A percentile compares a stretch with the other conserved stretches of the same genome.
These are phyloP conservation scores for Calephelis perditalis DNA, from an alignment of 2,888 invertebrate genomes.

Conservation along the genomic window DNA sequence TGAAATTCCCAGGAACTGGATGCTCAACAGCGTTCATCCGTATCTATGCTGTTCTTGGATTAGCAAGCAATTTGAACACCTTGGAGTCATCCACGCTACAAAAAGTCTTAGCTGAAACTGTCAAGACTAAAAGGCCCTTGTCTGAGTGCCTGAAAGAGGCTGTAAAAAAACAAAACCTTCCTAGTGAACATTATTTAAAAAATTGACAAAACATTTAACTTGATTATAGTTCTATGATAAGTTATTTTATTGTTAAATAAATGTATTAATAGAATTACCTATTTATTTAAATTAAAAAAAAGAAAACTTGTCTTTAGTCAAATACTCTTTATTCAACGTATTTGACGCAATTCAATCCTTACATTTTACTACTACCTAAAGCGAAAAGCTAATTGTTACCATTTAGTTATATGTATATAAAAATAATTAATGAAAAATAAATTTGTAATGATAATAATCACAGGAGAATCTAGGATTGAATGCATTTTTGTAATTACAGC, in stretches of 20 bases:
- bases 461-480: too few species aligned
- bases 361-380: too few species aligned
- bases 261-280: not conserved
- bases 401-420: too few species aligned
- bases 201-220: constrained; percentile 19
- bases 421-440: too few species aligned
- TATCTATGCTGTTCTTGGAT: constrained; percentile 82
- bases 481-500: too few species aligned
- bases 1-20: constrained; percentile 66
- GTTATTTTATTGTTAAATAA: constrained; percentile 14
- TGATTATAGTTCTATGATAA: constrained; percentile 18
- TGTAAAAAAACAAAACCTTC: constrained; percentile 50
- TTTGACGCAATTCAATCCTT: too few species aligned
- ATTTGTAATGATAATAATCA: too few species aligned
- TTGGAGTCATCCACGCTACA: constrained; percentile 80
- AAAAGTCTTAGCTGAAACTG: constrained; percentile 78
- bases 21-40: constrained; percentile 83
- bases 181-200: constrained; percentile 69
- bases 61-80: constrained; percentile 81
- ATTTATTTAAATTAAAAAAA: constrained; percentile 5
- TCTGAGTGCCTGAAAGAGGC: constrained; percentile 76
- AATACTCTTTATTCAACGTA: too few species aligned
- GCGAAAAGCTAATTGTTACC: too few species aligned
- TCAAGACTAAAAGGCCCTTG: constrained; percentile 74
- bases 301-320: too few species aligned